Evolutionary conservation across 2,113 vertebrate species (phyloP).

Genomic region (Emydura subglobosa): DNA sequence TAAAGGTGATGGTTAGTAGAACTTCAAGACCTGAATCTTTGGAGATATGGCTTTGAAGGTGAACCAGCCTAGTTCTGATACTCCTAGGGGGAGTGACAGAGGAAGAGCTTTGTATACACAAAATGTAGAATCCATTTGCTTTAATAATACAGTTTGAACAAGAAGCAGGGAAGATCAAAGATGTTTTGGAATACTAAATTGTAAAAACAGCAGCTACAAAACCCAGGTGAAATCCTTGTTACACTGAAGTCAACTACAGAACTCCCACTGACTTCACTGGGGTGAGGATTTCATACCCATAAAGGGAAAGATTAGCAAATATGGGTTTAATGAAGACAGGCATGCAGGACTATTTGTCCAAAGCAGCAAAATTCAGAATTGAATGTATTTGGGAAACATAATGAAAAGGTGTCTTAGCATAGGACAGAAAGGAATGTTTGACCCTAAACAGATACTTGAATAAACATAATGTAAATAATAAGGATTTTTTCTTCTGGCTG

Average conservation of each 20-base stretch:
- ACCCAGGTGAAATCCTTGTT: background rate
- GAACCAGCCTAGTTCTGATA: too few species aligned
- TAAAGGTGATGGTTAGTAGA: too few species aligned
- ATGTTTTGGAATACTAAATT: background rate
- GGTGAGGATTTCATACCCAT: rapidly evolving
- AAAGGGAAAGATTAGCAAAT: background rate
- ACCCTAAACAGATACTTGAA: background rate
- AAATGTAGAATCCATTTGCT: background rate
- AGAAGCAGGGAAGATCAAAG: background rate
- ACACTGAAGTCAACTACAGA: background rate
- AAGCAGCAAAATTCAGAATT: background rate
- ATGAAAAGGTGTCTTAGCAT: background rate
- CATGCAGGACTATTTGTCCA: background rate
- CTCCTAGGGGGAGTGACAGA: too few species aligned
- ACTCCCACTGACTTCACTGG: background rate
- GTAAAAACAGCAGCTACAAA: background rate
- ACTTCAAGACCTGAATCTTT: too few species aligned
- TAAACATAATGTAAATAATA: background rate
- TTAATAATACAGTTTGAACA: background rate
- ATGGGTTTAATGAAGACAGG: background rate
- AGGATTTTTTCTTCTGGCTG: background rate
- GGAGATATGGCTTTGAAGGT: too few species aligned
- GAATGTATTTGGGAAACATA: background rate
- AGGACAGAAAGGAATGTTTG: background rate
- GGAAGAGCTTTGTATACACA: rapidly evolving